Evolutionary conservation across 2,888 invertebrate species (phyloP), one percentile per base, ranked within the genome.

Genomic region (Conchocele bisecta): DNA sequence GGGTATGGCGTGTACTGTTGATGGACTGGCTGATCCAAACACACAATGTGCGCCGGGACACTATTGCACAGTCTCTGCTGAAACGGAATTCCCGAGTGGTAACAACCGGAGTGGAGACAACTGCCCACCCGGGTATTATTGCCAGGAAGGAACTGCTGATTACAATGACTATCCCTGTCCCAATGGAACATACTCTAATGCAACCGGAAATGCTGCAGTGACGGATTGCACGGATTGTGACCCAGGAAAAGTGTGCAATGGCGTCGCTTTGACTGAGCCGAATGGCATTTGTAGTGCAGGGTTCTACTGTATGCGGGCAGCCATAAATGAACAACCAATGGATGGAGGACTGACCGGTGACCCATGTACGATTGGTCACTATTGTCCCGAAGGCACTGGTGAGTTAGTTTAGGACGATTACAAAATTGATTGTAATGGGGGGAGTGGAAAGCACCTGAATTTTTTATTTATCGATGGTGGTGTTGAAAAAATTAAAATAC

Each of bases 271-370:
- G 41, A 85, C 84, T 0, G 81, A 70, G 24, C 89, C 89, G 2
- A 88, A 86, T 72, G 86, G 78, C 7, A 39, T 85, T 15, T 90
- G 90, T 78, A 81, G 84, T 31, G 83, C 87, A 3, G 90, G 89
- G 1, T 90, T 87, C 73, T 90, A 83, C 82, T 90, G 90, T 73
- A 72, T 77, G 28, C 42, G 70, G 1, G 86, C 85, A 13, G 89
- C 90, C 3, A 79, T 79, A 17, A 86, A 85, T 1, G 79, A 85
- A 58, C 85, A 75, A 50, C 90, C 90, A 7, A 80, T 64, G n/a
- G 90, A 90, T 81, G 89, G 86, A 22, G 89, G 88, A 9, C 59
- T 79, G 7, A 90, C 89, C 26, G 90, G 90, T 15, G 86, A 84
- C 54, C 81, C 84, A 13, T 90, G 90, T 61, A 72, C 88, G 20